Evolutionary conservation across 2,797 vertebrate species (phyloP).

Genomic region (Hapalemur alaotrensis): DNA sequence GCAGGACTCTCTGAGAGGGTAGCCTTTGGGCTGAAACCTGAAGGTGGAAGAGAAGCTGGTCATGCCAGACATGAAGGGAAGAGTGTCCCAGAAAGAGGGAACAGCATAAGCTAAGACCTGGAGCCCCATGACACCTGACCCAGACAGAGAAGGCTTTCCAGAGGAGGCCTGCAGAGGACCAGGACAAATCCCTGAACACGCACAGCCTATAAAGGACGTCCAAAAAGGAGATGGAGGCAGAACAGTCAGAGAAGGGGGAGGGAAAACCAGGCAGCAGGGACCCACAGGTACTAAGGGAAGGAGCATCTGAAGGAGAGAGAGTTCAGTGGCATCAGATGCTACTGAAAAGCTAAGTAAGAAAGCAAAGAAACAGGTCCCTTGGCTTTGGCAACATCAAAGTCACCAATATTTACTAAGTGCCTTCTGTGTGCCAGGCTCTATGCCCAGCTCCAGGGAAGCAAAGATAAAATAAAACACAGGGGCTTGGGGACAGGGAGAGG

Average conservation of each 20-base stretch:
- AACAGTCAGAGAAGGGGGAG: not conserved
- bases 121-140: not conserved
- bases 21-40: not conserved
- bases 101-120: not conserved
- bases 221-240: not conserved
- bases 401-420: not conserved
- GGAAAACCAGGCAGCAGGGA: not conserved
- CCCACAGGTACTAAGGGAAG: not conserved
- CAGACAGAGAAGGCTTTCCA: not conserved
- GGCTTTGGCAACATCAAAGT: not conserved
- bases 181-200: not conserved
- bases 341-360: not conserved
- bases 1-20: not conserved
- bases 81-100: not conserved
- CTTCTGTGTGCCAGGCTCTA: not conserved
- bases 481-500: not conserved
- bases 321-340: not conserved
- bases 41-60: not conserved
- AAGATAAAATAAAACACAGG: not conserved
- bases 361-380: not conserved
- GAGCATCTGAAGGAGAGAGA: not conserved
- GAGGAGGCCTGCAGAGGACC: not conserved
- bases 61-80: not conserved
- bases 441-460: not conserved
- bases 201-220: not conserved